Evolutionary conservation across 2,888 invertebrate species (phyloP), one percentile per base, ranked within the genome.

Genomic region (Anarsia innoxiella): DNA sequence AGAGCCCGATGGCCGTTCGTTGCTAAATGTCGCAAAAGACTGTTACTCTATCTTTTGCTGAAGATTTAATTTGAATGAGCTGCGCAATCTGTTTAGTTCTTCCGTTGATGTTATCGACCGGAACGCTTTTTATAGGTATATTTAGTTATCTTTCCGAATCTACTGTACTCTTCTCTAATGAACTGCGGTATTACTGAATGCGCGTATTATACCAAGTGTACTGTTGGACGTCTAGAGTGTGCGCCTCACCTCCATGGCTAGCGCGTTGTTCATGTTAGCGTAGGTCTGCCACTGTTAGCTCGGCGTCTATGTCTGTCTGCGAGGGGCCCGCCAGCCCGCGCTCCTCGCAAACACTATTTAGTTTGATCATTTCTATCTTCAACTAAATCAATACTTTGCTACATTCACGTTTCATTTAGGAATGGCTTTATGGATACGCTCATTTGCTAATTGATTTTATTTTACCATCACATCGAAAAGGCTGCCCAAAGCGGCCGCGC

Each of bases 1-100:
- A 85, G 83, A 77, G 84, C 82, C 83, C 83, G 78, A 80, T 83
- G 84, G 83, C 84, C 84, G 84, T 79, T 82, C 84, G 83, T 82
- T 83, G 84, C 83, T 83, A 73, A 77, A 60, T 86, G 84, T 85
- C 80, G 84, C 85, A 77, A 79, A 83, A 80, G 77, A 82, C 82
- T 83, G 69, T 79, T 67, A 62, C 66, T 80, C 83, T 83, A 82
- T 78, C 80, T 79, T 83, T 80, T 77, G 83, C 83, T 83, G 67
- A 80, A 80, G 68, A 79, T 82, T 83, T 83, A 78, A 80, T 82
- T 83, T 83, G 80, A 70, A 80, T 83, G 82, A 83, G 83, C 83
- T 84, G 83, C 83, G 82, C 84, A 83, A 82, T 72, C 69, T 84
- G 72, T 83, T 84, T 84, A 83, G 77, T 82, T 82, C 76, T 82